Conservation (phyloP, 2,888 invertebrate species). For the Morpho deidamia region DNA sequence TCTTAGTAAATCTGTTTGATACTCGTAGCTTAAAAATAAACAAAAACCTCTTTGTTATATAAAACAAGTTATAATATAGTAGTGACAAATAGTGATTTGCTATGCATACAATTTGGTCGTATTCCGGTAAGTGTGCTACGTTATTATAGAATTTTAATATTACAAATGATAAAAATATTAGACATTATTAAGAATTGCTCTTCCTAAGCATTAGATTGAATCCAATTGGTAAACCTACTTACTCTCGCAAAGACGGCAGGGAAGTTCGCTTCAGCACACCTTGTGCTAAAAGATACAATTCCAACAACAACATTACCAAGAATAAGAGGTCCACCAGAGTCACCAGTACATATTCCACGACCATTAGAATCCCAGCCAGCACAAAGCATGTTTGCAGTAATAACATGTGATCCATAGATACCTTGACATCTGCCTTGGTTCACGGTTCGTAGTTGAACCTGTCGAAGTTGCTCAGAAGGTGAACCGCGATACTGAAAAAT, state of each 20-base stretch:
- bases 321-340: slow-evolving; percentile 24
- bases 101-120: too few relatives aligned
- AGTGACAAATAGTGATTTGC: too few relatives aligned
- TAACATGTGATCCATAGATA: background rate
- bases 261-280: background rate
- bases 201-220: background rate
- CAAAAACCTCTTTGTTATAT: too few relatives aligned
- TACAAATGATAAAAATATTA: too few relatives aligned
- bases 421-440: background rate
- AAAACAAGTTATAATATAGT: too few relatives aligned
- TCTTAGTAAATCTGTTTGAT: too few relatives aligned
- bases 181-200: too few relatives aligned
- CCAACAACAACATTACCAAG: slow-evolving; percentile 4
- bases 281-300: background rate
- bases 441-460: background rate
- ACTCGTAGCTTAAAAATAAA: too few relatives aligned
- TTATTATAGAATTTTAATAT: too few relatives aligned
- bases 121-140: too few relatives aligned
- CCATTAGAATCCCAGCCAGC: background rate
- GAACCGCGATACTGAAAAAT: background rate
- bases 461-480: background rate
- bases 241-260: background rate
- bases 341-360: background rate
- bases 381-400: background rate
- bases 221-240: slow-evolving; percentile 6